Base-by-base conservation (phyloP, 2,797 vertebrate genomes). In the Sebastes kiyomatsui region DNA sequence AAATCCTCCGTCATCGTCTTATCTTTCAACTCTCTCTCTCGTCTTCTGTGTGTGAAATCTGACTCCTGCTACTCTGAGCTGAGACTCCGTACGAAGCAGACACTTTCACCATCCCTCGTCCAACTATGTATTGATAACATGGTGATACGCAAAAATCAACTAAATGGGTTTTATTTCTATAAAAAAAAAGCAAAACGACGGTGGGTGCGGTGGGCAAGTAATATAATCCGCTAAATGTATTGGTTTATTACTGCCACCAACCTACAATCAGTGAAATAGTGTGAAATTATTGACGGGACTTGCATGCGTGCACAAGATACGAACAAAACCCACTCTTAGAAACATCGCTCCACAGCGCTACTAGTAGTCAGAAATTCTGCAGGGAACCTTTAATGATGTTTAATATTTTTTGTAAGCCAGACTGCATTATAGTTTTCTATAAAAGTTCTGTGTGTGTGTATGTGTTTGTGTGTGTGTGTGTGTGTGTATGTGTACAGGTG, bases 401-500 rank as follows among this genome's bases (percentile, higher is more conserved):
- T 22, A 59, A 30, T 42, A 25, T 55, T 16, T 71, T 75, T 52
- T 7, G n/a, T 32, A 28, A 42, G 55, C 28, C 0, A 22, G 18
- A 60, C 32, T 2, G 0, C 8, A 28, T 49, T 59, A 38, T 46
- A 22, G 71, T 58, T 32, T 46, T 54, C 16, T 11, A 25, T 22
- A 64, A 46, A 33, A 67, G 28, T 14, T 64, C 12, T 68, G n/a
- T 68, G 68, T 82, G n/a, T 64, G 30, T 62, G 27, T 61, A 1
- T 56, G 23, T 74, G 42, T 32, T 2, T 46, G 38, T 62, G 25
- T 67, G 9, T 72, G 52, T 72, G 30, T 75, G 27, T 42, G 13
- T 42, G 38, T 42, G 38, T 69, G 35, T 72, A 4, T 64, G 5
- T 33, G 13, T 14, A 46, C 90, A 96, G 98, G 95, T 99, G 97